phyloP scores from a whole-genome alignment of 2,888 invertebrate species.

The Dugesia japonica region DNA sequence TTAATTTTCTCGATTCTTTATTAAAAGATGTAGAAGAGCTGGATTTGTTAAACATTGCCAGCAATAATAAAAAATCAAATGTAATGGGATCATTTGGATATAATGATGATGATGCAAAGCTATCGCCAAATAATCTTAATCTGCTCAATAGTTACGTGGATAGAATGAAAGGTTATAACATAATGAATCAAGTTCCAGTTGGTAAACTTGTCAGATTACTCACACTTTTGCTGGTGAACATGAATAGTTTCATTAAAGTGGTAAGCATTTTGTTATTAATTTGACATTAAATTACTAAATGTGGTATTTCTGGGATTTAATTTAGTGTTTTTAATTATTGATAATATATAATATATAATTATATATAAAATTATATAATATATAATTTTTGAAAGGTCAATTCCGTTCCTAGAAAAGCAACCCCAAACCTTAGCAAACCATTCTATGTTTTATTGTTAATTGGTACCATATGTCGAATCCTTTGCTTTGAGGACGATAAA shows the following conservation, averaged over 20 bases:
- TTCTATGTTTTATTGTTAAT: too few relatives aligned
- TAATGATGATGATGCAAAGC: background rate
- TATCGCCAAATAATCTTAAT: background rate
- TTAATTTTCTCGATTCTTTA: conserved; percentile 1
- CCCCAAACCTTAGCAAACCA: too few relatives aligned
- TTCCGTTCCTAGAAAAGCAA: too few relatives aligned
- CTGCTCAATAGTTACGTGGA: background rate
- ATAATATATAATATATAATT: too few relatives aligned
- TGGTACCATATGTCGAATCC: too few relatives aligned
- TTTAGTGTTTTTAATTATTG: too few relatives aligned
- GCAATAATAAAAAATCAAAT: background rate
- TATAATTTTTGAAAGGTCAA: too few relatives aligned
- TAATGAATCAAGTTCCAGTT: conserved; percentile 11
- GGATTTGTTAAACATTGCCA: background rate
- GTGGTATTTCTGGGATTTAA: too few relatives aligned
- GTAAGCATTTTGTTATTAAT: too few relatives aligned
- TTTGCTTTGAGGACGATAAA: too few relatives aligned
- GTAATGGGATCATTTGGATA: background rate
- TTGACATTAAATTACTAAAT: too few relatives aligned
- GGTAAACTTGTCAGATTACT: conserved; percentile 6
- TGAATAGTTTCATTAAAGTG: conserved; percentile 5
- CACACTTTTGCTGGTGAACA: background rate
- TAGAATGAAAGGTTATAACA: background rate
- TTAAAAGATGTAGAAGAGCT: conserved; percentile 10
- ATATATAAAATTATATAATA: too few relatives aligned